Base-by-base conservation (phyloP, 2,888 invertebrate species). In the Trachelus stipa region DNA sequence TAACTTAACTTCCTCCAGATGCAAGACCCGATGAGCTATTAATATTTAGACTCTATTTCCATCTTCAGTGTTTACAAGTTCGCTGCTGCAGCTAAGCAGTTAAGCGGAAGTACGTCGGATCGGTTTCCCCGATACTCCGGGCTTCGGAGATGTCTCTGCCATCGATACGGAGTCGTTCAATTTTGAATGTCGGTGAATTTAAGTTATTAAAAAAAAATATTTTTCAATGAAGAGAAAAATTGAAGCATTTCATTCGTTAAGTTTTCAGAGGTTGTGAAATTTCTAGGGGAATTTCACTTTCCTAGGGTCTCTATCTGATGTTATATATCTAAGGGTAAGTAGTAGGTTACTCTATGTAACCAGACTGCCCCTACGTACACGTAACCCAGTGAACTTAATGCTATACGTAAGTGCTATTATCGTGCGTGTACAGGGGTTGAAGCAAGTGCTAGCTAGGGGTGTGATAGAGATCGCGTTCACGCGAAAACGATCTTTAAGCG, bases 1-100 rank as follows among this genome's bases (percentile, higher is more conserved):
- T 34, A 34, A 71, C 71, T 71, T 34, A 34, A 71, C 71, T 71
- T 69, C 76, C 37, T 31, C 82, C 83, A 83, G 85, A 85, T 82
- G 83, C 82, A 80, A 73, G 56, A 73, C 68, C 68, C 34, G 68
- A 76, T 80, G 81, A 73, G 83, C 87, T 88, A 87, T 87, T 87
- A 88, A 88, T 88, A 88, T 84, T 81, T 77, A 80, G 82, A 80
- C 77, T 81, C 85, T 88, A 88, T 88, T 88, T 87, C 83, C 82
- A 85, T 83, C 82, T 76, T 78, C 81, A 82, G 85, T 88, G 87
- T 88, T 87, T 87, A 87, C 87, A 87, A 85, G 84, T 84, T 83
- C 81, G 81, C 35, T 74, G 69, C 69, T 73, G 69, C 79, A 74
- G 77, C 77, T 80, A 79, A 86, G 84, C 84, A 84, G 85, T 71